Evolutionary conservation across 2,113 vertebrate species (phyloP), one percentile per base, ranked within the genome.

Genomic region (Scomber japonicus): DNA sequence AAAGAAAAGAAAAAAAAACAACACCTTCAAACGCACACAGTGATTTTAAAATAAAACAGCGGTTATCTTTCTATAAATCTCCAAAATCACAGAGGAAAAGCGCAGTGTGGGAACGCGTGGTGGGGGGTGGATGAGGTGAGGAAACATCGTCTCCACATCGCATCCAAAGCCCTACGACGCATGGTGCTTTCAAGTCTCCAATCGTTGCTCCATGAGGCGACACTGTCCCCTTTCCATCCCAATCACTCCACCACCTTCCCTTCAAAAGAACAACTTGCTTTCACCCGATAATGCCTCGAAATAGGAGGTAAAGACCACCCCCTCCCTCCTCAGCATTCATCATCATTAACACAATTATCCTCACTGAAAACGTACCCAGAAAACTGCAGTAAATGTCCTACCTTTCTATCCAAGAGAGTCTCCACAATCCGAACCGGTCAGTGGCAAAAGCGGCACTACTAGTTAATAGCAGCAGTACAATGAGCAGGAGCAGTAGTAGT

Each of bases 91-190:
- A 44, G 46, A 56, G 61, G 72, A 71, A 66, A 83, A 16, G 78
- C 68, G 75, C 75, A 74, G 56, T n/a, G 74, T 46, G 57, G 64
- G 64, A 27, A 16, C 21, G 67, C 68, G 51, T 30, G 56, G 19
- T 16, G 50, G 61, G 27, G n/a, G 62, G 24, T 21, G 68, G 79
- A 83, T 44, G 78, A 60, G 69, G 48, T 3, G 87, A 80, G 74
- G 80, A 71, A 65, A 74, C 84, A 82, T 73, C 55, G 51, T 81
- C 61, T 81, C 79, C 81, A 79, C 82, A 73, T 67, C 83, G 63
- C 81, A 86, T 86, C 89, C 86, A 80, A 68, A 75, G 12, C 75
- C 70, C 54, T 19, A 63, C 54, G 78, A 81, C 84, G 81, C 88
- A 77, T 35, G 78, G 73, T 56, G 85, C 83, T 53, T 55, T 60